Conservation (phyloP, 2,888 invertebrate genomes). For the Dromius quadrimaculatus region DNA sequence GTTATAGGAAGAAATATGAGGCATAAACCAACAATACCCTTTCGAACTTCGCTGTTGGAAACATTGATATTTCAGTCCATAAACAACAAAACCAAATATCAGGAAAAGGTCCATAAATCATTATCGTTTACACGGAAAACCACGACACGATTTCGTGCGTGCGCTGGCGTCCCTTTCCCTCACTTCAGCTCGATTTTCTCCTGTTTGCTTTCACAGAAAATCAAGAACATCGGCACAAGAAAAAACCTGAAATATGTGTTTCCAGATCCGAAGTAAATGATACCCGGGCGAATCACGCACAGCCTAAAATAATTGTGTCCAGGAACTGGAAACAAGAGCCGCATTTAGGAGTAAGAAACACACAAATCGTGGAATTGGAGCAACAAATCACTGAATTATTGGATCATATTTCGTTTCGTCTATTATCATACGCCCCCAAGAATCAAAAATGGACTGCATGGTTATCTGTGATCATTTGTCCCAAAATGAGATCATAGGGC, state of each 20-base stretch:
- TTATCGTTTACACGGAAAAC: conserved; percentile 25
- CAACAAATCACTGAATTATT: too few species aligned
- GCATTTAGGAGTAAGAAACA: too few species aligned
- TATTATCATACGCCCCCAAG: too few species aligned
- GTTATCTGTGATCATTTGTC: too few species aligned
- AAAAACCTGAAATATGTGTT: conserved; percentile 46
- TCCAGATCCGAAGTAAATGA: conserved; percentile 45
- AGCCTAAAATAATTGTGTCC: conserved; percentile 50
- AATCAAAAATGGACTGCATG: too few species aligned
- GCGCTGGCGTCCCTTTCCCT: conserved; percentile 6
- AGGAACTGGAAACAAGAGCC: too few species aligned
- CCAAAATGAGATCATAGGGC: too few species aligned
- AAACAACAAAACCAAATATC: conserved; percentile 2
- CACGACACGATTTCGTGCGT: conserved; percentile 30
- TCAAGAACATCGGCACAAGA: conserved; percentile 34
- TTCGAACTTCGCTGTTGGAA: too few species aligned
- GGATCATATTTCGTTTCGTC: too few species aligned
- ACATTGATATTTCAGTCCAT: neutral
- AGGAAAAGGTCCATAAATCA: conserved; percentile 15
- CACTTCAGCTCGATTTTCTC: neutral
- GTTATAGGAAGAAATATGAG: too few species aligned
- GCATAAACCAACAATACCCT: too few species aligned
- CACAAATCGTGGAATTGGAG: too few species aligned
- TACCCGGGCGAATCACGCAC: conserved; percentile 37
- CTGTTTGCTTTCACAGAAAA: conserved; percentile 29